A percentile compares a stretch with the other conserved stretches of the same genome.
These are phyloP conservation scores for Capreolus pygargus DNA, from an alignment of 2,113 vertebrate species.

Conservation along the genomic window DNA sequence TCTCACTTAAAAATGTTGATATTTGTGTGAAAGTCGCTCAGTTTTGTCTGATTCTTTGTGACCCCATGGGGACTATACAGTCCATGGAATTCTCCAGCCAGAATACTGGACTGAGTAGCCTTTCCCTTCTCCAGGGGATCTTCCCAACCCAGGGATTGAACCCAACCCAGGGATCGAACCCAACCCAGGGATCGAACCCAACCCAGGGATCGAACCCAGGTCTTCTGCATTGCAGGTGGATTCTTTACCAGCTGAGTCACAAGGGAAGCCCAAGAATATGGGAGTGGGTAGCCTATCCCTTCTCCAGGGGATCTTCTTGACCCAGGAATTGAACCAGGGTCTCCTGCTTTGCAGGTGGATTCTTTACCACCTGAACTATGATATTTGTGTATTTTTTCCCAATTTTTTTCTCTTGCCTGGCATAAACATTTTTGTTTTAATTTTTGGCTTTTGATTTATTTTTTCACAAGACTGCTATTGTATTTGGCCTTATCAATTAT, in stretches of 20 bases:
- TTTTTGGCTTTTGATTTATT: not conserved
- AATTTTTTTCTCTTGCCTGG: not conserved
- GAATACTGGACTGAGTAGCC: not conserved
- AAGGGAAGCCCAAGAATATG: not conserved
- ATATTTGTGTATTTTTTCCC: not conserved
- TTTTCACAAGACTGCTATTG: not conserved
- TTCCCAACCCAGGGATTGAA: not conserved
- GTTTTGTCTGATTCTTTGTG: not conserved
- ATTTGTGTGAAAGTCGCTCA: not conserved
- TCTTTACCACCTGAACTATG: not conserved
- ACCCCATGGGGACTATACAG: not conserved
- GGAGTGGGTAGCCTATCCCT: not conserved
- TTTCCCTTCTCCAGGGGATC: not conserved
- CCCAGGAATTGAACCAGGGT: not conserved
- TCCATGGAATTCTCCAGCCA: not conserved
- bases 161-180: not conserved
- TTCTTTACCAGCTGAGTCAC: not conserved
- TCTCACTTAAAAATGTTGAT: slow-evolving; percentile 3
- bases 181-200: not conserved
- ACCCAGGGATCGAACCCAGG: not conserved
- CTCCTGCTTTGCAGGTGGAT: not conserved
- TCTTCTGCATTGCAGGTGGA: not conserved
- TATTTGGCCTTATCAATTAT: not conserved
- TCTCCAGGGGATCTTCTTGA: not conserved
- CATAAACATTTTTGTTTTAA: not conserved